Base-by-base conservation (phyloP, 2,888 invertebrate species). In the Eledona agricola region DNA sequence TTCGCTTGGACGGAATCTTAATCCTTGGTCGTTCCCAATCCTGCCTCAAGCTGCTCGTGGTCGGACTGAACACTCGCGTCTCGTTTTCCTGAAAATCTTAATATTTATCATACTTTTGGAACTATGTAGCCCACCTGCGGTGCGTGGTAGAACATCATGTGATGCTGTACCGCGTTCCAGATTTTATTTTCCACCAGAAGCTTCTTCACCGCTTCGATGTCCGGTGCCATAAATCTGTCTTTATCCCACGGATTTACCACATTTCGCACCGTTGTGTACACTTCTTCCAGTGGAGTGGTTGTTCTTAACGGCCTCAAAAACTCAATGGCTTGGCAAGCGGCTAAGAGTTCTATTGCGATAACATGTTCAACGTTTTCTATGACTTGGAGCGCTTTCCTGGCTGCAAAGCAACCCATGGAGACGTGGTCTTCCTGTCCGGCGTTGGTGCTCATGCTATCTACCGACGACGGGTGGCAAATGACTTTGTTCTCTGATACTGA, bases 371-470 rank as follows among this genome's bases (percentile, higher is more conserved):
- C 79, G 60, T 80, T 80, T 59, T 78, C 78, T 5, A 80, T 73
- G 19, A 80, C 79, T 71, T 77, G 66, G 11, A 86, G 73, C 5
- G 81, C 79, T 71, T 86, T 86, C 55, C 86, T 70, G 1, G 86
- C 85, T 1, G 85, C 75, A 69, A 82, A 86, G 4, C 83, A 84
- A 7, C 86, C 86, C 86, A 86, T 86, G 4, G 84, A 84, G 25
- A 86, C 86, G 70, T 87, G 86, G 70, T 86, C 86, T 69, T 86
- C 86, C 15, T 84, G 84, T 4, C 83, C 84, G 11, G 83, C 85
- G 62, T 83, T 83, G 1, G 86, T 87, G 29, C 83, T 81, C 57
- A 86, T 73, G 12, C 83, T 83, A 71, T 86, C 86, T 13, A 84
- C 83, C 1, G 84, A 84, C 1, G 85, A 79, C 1, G 86, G 86